Evolutionary conservation across 1,140 invertebrate genomes (phyloP), one percentile per base, ranked within the genome.

Genomic region (Penaeus indicus): DNA sequence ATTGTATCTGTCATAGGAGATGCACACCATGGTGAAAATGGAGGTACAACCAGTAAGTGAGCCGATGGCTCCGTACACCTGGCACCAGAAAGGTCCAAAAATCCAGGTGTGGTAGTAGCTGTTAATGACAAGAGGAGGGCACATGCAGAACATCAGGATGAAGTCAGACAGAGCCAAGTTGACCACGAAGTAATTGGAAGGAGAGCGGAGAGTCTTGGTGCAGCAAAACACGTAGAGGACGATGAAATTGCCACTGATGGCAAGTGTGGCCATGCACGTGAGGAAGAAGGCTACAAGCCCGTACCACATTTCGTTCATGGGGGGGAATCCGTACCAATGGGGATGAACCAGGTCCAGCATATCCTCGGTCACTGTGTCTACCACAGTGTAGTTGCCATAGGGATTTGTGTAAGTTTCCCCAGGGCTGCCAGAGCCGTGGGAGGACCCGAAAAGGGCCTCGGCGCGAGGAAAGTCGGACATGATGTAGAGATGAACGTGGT

Each of bases 221-320:
- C 95, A 94, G 27, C 94, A 94, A 92, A 97, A 98, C 89, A 98
- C 96, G 92, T 96, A 97, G 85, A 97, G 94, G 63, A 97, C 97
- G 93, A 97, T 95, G 54, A 96, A 95, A 92, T 98, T 98, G 87
- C 97, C 97, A 2, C 54, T 54, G 54, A 54, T 54, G 54, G 54
- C 54, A 16, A 54, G 54, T 1, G 2, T 16, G 54, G 54, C 54
- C 54, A 54, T 54, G 54, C 54, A 54, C 54, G 54, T 10, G 54
- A 54, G 54, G 54, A 54, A 54, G 54, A 54, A 54, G 54, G 54
- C 93, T 21, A 93, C 91, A 19, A 92, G 86, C 85, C 93, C 93
- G 84, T 93, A 92, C 92, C 92, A 92, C 69, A 92, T 69, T 13
- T 92, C 92, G 80, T 92, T 92, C 64, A 92, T 86, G 1, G 92